Evolutionary conservation across 2,797 vertebrate genomes (phyloP).

Genomic region (Pitangus sulphuratus): DNA sequence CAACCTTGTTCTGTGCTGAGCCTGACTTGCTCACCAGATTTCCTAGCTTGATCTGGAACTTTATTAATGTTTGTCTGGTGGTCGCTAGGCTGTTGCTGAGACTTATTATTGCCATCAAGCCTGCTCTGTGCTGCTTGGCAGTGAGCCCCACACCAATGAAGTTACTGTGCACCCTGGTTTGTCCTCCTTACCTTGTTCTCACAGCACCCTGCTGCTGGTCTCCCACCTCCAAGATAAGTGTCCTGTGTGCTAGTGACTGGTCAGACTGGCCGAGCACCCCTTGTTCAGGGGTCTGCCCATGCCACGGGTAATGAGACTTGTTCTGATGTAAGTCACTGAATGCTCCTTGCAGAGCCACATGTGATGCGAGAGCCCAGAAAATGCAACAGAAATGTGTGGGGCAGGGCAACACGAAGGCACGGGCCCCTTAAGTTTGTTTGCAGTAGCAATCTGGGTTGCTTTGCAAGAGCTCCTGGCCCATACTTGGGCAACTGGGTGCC

Average conservation of each 20-base stretch:
- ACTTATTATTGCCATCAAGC: background rate
- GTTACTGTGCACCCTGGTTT: background rate
- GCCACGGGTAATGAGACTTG: background rate
- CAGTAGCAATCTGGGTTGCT: background rate
- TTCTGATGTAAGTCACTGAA: background rate
- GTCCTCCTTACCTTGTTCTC: background rate
- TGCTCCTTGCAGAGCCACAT: background rate
- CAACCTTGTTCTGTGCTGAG: background rate
- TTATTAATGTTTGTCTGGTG: background rate
- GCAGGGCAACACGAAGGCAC: no score
- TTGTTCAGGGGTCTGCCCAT: background rate
- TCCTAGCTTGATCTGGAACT: background rate
- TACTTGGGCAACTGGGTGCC: background rate
- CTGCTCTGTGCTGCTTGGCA: background rate
- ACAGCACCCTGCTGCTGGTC: background rate
- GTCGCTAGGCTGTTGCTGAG: background rate
- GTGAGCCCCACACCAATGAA: accelerated
- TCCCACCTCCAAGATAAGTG: background rate
- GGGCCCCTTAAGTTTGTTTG: background rate
- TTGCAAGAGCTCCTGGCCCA: background rate
- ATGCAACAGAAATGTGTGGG: accelerated
- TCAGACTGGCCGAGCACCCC: background rate
- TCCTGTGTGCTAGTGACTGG: background rate
- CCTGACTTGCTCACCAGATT: background rate
- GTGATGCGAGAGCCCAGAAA: background rate